A percentile compares a stretch with the other conserved stretches of the same genome.
These are phyloP conservation scores for Dipodomys stephensi DNA, from an alignment of 2,113 vertebrate species.

Conservation along the genomic window DNA sequence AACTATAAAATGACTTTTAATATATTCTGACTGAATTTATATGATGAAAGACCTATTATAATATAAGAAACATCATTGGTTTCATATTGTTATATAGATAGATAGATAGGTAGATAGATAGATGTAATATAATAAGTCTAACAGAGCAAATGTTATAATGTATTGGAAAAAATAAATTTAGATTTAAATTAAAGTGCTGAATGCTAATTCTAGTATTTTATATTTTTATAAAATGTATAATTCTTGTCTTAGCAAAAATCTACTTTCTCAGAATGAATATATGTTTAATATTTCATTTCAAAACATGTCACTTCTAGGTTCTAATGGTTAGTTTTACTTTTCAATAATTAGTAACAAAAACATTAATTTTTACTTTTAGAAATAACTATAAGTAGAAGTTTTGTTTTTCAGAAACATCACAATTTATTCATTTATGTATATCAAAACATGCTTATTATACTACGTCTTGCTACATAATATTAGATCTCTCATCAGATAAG, in stretches of 20 bases:
- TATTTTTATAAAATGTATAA: neutral
- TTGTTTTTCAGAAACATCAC: neutral
- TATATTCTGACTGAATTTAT: conserved; percentile 5
- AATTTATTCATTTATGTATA: neutral
- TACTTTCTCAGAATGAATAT: neutral
- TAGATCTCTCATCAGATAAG: neutral
- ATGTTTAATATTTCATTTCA: neutral
- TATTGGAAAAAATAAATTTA: neutral
- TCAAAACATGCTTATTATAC: neutral
- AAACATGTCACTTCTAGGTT: neutral
- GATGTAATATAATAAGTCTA: neutral
- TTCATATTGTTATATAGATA: too few species aligned
- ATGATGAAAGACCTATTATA: neutral
- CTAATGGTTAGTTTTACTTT: neutral
- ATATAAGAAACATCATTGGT: neutral
- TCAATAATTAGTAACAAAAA: neutral
- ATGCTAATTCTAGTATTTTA: neutral
- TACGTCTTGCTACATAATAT: neutral
- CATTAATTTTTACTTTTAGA: neutral
- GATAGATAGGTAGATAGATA: too few species aligned
- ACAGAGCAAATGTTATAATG: neutral
- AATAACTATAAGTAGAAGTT: neutral
- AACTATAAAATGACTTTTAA: neutral
- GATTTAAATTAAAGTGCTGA: neutral
- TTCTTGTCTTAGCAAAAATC: neutral